phyloP scores from a whole-genome alignment of 2,113 vertebrate genomes.

The Micronycteris hirsuta region DNA sequence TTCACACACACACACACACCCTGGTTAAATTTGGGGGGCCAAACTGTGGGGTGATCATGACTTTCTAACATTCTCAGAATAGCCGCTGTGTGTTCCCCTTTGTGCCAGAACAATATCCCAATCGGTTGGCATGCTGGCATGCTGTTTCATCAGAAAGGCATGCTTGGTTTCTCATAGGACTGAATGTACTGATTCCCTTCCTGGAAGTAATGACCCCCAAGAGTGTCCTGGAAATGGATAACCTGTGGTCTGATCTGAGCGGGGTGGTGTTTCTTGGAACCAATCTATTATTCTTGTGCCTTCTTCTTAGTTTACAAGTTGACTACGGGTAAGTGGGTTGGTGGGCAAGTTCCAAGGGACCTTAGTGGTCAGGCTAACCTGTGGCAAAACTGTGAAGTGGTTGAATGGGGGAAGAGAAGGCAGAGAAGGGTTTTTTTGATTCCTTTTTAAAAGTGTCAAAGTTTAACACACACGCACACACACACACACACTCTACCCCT shows the following conservation, averaged over 20 bases:
- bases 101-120: not conserved
- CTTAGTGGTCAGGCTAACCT: not conserved
- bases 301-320: not conserved
- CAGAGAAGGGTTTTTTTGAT: not conserved
- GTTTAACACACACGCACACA: not conserved
- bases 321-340: not conserved
- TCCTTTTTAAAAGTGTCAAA: not conserved
- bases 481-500: not conserved
- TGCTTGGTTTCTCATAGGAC: not conserved
- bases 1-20: fast-evolving
- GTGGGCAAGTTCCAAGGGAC: not conserved
- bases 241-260: not conserved
- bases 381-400: not conserved
- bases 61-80: not conserved
- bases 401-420: not conserved
- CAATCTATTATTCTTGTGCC: not conserved
- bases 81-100: not conserved
- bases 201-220: not conserved
- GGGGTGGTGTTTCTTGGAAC: not conserved
- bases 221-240: not conserved
- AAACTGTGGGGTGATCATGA: not conserved
- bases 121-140: not conserved
- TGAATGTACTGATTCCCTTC: not conserved
- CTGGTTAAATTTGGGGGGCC: not conserved
- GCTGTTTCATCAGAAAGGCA: not conserved